phyloP scores from a whole-genome alignment of 2,113 vertebrate species.

The Edolisoma coerulescens region DNA sequence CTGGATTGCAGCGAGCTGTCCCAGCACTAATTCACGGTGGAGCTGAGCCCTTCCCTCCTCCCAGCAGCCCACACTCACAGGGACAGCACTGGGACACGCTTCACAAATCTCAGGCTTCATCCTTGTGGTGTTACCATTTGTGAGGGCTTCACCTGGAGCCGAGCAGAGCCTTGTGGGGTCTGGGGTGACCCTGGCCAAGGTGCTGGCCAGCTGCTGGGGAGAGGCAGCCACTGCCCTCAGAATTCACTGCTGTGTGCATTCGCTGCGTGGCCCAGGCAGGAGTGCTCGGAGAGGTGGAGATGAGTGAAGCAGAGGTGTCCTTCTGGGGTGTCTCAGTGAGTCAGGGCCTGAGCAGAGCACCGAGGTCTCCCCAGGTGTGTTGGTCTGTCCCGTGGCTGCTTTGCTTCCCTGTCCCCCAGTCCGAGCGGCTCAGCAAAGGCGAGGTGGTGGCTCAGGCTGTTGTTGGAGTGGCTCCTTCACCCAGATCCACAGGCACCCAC shows the following conservation, averaged over 20 bases:
- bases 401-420: not conserved
- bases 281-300: not conserved
- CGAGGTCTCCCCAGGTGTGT: not conserved
- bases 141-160: not conserved
- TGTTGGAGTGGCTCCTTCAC: not conserved
- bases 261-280: not conserved
- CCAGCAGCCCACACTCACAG: not conserved
- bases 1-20: constrained; percentile 4
- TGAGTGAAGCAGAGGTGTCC: not conserved
- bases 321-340: not conserved
- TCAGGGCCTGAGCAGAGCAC: not conserved
- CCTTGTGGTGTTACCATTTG: not conserved
- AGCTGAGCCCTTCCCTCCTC: not conserved
- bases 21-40: not conserved
- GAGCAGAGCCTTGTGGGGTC: not conserved
- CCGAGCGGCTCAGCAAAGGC: accelerated
- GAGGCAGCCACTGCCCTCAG: not conserved
- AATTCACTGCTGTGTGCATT: not conserved
- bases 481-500: not conserved
- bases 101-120: not conserved
- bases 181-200: not conserved
- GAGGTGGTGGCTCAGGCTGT: not conserved
- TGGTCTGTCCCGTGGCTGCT: not conserved
- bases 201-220: not conserved
- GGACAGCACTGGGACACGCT: not conserved